phyloP scores from a whole-genome alignment of 2,888 invertebrate genomes.

The Cactoblastis cactorum region DNA sequence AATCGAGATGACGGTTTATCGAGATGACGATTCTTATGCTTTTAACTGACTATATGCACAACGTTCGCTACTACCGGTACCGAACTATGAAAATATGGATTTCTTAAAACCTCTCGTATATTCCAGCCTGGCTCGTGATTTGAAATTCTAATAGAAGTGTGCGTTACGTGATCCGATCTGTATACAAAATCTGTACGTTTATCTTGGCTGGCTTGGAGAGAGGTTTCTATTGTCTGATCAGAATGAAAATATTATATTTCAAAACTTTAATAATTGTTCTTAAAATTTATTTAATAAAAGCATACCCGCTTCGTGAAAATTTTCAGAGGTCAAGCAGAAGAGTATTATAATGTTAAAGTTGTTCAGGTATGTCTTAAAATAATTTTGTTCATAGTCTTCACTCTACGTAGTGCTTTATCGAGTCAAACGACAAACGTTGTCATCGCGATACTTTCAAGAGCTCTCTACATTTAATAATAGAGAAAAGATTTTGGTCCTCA shows the following conservation, averaged over 20 bases:
- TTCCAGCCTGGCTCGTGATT: background rate
- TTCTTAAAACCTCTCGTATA: background rate
- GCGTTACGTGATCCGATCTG: background rate
- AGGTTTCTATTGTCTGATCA: background rate
- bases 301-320: too few species aligned
- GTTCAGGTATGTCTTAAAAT: background rate
- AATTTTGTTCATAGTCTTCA: background rate
- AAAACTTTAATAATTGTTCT: too few species aligned
- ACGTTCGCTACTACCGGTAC: too few species aligned
- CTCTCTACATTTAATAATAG: too few species aligned
- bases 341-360: too few species aligned
- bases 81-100: background rate
- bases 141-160: background rate
- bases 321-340: too few species aligned
- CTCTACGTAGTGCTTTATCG: background rate
- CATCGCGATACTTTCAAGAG: too few species aligned
- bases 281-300: too few species aligned
- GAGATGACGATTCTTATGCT: too few species aligned
- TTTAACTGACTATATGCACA: too few species aligned
- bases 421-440: constrained; percentile 1
- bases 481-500: too few species aligned
- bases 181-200: background rate
- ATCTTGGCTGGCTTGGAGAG: background rate
- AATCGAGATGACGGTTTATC: too few species aligned
- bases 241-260: background rate